Evolutionary conservation across 2,113 vertebrate genomes (phyloP), one percentile per base, ranked within the genome.

Genomic region (Picathartes gymnocephalus): DNA sequence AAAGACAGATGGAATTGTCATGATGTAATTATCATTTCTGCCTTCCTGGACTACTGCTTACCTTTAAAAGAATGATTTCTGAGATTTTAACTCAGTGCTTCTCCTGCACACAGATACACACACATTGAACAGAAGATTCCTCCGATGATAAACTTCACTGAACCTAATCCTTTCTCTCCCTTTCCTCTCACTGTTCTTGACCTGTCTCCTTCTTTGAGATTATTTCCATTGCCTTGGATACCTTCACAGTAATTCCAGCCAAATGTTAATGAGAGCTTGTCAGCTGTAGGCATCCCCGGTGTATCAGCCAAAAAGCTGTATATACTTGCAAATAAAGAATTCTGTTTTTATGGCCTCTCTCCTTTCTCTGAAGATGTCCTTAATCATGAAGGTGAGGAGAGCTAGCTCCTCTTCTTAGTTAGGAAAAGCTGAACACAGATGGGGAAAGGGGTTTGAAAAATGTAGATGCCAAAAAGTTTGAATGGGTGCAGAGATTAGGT

Each of bases 141-240:
- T 84, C n/a, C 91, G 78, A 61, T 91, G 21, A 62, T 61, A 57
- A 79, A 86, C 33, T 85, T 72, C 5, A 39, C 15, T 79, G 57
- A 91, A 64, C 14, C 37, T 92, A 90, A 94, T 92, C 48, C 77
- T 87, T 76, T 79, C 40, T 48, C 28, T 69, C 24, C 37, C 90
- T n/a, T 31, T 94, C 15, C 23, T 87, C 57, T 92, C 19, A 3
- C 10, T 88, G 79, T 80, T 73, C 27, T 71, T 93, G 60, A 51
- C 51, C 44, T 60, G 1, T 88, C 60, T 85, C 20, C 53, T 84
- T 14, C 30, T 87, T 86, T 58, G 39, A 91, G 54, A 40, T 83
- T 91, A 82, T 80, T 95, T 96, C 71, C 33, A 95, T 95, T 95
- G 94, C 84, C 81, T 80, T 88, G 73, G 84, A 85, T 95, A 66